Evolutionary conservation across 2,888 invertebrate genomes (phyloP).

Genomic region (Aspidiotus rigidus): DNA sequence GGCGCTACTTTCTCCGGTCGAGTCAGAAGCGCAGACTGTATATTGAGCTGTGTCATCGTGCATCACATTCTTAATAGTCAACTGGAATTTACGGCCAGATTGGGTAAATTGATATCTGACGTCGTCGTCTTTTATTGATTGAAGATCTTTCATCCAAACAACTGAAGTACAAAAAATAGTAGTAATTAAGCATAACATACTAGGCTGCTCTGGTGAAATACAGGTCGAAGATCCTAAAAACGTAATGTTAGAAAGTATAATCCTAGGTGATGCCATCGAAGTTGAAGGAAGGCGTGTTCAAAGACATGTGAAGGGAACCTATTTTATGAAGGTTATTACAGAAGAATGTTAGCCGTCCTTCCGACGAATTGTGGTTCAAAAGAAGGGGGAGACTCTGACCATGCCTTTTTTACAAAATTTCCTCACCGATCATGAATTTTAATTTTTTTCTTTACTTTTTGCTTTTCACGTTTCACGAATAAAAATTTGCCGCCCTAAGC

Average conservation of each 20-base stretch:
- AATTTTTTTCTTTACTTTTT: too few species aligned
- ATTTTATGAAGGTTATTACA: not conserved
- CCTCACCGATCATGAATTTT: too few species aligned
- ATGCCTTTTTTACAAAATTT: too few species aligned
- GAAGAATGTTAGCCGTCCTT: not conserved
- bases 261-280: not conserved
- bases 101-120: constrained; percentile 74
- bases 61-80: constrained; percentile 65
- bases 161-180: constrained; percentile 42
- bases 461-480: too few species aligned
- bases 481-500: too few species aligned
- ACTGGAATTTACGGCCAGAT: constrained; percentile 65
- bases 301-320: not conserved
- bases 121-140: constrained; percentile 69
- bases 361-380: too few species aligned
- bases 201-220: not conserved
- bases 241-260: too few species aligned
- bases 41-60: constrained; percentile 80
- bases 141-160: constrained; percentile 85
- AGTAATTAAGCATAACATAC: not conserved
- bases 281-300: not conserved
- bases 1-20: constrained; percentile 72
- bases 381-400: too few species aligned
- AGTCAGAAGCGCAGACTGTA: constrained; percentile 72
- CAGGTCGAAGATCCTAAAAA: too few species aligned